Conservation (phyloP, 2,888 invertebrate species). For the Eudemis profundana region DNA sequence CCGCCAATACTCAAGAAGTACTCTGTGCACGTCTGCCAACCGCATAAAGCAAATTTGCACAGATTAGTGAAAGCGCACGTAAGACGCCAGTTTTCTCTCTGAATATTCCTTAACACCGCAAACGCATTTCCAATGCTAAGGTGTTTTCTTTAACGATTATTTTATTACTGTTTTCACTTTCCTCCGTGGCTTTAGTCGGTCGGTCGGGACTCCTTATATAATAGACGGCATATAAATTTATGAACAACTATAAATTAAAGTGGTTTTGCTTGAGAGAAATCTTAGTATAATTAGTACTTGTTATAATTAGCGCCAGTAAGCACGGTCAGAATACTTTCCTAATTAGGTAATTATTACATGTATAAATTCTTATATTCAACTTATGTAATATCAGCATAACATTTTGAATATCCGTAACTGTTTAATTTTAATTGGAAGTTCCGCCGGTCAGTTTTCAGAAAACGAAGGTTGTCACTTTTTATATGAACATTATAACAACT, state of each 20-base stretch:
- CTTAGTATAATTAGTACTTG: neutral
- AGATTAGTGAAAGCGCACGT: conserved; percentile 43
- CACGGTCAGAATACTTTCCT: neutral
- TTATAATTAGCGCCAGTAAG: too few species aligned
- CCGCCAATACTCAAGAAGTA: conserved; percentile 8
- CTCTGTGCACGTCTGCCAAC: conserved; percentile 33
- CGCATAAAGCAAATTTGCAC: conserved; percentile 40
- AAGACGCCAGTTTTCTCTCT: conserved; percentile 48
- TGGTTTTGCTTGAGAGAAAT: conserved; percentile 5
- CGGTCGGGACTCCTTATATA: conserved; percentile 12
- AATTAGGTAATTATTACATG: neutral
- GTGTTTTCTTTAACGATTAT: conserved; percentile 53
- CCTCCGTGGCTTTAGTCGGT: conserved; percentile 47
- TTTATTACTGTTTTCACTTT: conserved; percentile 60
- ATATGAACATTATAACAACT: too few species aligned
- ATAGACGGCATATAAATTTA: conserved; percentile 3
- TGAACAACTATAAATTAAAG: conserved; percentile 11
- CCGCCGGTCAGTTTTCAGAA: too few species aligned
- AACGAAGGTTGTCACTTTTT: too few species aligned
- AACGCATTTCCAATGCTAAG: conserved; percentile 57
- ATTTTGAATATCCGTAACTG: neutral
- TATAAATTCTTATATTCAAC: neutral
- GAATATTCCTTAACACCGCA: conserved; percentile 48
- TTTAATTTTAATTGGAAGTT: too few species aligned
- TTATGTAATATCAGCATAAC: neutral